A percentile compares a stretch with the other conserved stretches of the same genome.
phyloP scores from a whole-genome alignment of 2,888 invertebrate genomes.

The Disparrhopalites patrizii region DNA sequence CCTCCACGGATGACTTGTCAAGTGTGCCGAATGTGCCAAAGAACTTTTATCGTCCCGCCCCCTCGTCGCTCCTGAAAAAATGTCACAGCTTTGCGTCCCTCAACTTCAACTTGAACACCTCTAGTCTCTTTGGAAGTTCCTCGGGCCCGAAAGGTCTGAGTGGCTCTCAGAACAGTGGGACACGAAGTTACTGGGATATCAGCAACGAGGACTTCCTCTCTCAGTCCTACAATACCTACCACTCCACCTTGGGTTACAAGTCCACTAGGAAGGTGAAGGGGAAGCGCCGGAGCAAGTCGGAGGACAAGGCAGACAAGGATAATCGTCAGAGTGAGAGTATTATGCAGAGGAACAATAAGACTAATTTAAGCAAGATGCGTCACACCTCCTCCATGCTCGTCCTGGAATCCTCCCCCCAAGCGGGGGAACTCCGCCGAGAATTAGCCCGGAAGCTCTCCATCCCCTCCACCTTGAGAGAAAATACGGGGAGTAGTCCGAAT shows the following conservation, averaged over 20 bases:
- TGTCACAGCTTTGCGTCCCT: conserved; percentile 45
- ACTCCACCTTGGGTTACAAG: background rate
- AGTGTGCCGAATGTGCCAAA: conserved; percentile 35
- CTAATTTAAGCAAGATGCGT: conserved; percentile 26
- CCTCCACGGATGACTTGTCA: conserved; percentile 38
- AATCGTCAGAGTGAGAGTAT: too few relatives aligned
- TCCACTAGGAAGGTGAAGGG: background rate
- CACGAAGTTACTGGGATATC: background rate
- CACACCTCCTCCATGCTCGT: conserved; percentile 37
- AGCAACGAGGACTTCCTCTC: background rate
- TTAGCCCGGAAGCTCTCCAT: conserved; percentile 37
- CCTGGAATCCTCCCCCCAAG: conserved; percentile 38
- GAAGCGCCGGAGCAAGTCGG: background rate
- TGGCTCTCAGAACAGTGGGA: background rate
- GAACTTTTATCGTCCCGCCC: conserved; percentile 30
- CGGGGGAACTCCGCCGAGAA: conserved; percentile 36
- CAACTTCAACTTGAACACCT: background rate
- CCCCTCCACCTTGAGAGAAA: conserved; percentile 6
- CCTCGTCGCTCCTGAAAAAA: conserved; percentile 33
- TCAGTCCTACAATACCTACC: background rate
- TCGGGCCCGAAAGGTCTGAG: too few relatives aligned
- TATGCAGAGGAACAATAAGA: too few relatives aligned
- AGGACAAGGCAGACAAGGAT: too few relatives aligned
- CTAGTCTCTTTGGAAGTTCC: too few relatives aligned
- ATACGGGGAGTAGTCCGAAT: too few relatives aligned